phyloP scores from a whole-genome alignment of 1,140 invertebrate species.

The Lamellibrachia luymesi region DNA sequence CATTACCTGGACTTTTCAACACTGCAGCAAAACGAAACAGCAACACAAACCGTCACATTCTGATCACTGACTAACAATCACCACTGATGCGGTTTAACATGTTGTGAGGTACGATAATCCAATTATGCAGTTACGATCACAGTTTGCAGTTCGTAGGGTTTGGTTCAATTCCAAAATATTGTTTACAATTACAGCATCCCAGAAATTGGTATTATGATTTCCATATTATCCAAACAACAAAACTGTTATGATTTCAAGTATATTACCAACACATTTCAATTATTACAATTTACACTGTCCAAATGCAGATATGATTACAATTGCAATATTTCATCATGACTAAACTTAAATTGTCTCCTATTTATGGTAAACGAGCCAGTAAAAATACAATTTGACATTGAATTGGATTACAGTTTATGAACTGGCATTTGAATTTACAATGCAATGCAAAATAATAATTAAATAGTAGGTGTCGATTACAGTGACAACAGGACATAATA shows the following conservation, averaged over 20 bases:
- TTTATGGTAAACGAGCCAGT: background rate
- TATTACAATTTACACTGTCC: background rate
- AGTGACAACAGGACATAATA: background rate
- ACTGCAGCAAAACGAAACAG: background rate
- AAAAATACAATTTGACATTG: background rate
- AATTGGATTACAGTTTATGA: background rate
- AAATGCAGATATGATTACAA: background rate
- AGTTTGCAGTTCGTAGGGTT: background rate
- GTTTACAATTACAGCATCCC: background rate
- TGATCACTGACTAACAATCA: background rate
- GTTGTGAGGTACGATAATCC: background rate
- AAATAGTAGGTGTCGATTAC: background rate
- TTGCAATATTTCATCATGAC: background rate
- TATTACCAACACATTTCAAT: background rate
- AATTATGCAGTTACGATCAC: background rate
- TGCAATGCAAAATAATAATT: background rate
- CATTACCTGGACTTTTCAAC: background rate
- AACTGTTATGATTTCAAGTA: background rate
- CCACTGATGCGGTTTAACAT: background rate
- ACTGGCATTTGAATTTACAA: background rate
- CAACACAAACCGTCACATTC: background rate
- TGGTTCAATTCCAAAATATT: background rate
- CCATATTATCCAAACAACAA: background rate
- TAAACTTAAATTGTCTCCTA: background rate
- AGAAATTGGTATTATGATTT: background rate